Percentiles rank a stretch among this genome's conserved stretches.
Evolutionary conservation across 2,113 vertebrate genomes (phyloP).

Genomic region (Perca flavescens): DNA sequence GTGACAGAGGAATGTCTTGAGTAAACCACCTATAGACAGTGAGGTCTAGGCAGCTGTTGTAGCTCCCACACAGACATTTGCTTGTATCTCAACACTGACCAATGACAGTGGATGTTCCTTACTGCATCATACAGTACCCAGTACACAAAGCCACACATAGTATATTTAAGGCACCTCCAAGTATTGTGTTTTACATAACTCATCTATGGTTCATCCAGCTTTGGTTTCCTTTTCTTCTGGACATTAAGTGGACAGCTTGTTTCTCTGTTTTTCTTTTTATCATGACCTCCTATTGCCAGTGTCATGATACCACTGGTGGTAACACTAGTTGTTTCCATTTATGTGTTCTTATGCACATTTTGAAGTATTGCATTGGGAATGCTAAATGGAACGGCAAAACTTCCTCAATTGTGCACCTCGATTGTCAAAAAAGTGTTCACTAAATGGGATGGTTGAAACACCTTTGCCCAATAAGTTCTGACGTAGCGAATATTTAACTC

Average conservation of each 20-base stretch:
- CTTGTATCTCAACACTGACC: conserved; percentile 31
- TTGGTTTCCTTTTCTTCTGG: background rate
- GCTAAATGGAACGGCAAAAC: no score
- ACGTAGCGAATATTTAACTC: no score
- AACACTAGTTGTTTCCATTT: no score
- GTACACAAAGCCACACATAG: conserved; percentile 6
- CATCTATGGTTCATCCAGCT: background rate
- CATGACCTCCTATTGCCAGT: background rate
- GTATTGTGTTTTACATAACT: conserved; percentile 8
- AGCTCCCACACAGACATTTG: conserved; percentile 45
- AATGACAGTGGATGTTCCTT: conserved; percentile 7
- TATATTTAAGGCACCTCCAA: background rate
- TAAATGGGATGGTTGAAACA: no score
- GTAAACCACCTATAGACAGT: conserved; percentile 39
- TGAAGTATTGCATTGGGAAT: no score
- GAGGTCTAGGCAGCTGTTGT: conserved; percentile 31
- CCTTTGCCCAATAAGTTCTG: no score
- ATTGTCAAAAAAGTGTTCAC: no score
- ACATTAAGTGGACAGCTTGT: background rate
- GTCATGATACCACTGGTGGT: background rate
- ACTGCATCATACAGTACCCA: background rate
- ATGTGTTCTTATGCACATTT: no score
- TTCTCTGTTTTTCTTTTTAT: background rate
- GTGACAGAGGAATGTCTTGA: conserved; percentile 53
- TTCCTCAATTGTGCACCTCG: no score